phyloP scores from a whole-genome alignment of 2,797 vertebrate species.

The Todus mexicanus region DNA sequence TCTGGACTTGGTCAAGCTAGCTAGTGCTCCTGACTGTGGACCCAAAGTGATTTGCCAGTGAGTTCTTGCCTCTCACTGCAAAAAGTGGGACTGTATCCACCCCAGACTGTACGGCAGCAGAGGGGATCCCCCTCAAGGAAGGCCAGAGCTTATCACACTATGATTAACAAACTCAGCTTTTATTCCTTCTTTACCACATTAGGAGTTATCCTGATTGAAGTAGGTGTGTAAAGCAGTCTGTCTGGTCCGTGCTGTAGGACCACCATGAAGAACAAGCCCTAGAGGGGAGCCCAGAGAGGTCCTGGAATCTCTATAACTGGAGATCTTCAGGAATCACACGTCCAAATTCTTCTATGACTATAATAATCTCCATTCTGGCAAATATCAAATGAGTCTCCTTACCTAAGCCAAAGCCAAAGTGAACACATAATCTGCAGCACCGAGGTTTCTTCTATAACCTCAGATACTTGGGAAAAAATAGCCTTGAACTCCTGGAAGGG shows the following conservation, averaged over 20 bases:
- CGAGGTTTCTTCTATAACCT: neutral
- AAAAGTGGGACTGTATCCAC: neutral
- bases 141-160: neutral
- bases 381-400: neutral
- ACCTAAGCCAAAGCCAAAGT: neutral
- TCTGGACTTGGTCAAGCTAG: neutral
- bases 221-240: neutral
- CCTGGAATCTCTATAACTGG: neutral
- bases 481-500: neutral
- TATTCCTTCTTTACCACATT: neutral
- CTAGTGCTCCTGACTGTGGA: neutral
- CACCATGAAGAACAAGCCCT: neutral
- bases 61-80: neutral
- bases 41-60: neutral
- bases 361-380: neutral
- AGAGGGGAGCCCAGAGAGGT: neutral
- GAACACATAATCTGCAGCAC: neutral
- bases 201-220: neutral
- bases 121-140: neutral
- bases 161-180: neutral
- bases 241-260: neutral
- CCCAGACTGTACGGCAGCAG: neutral
- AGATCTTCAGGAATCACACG: neutral
- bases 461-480: neutral
- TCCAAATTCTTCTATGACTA: neutral